phyloP scores from a whole-genome alignment of 2,888 invertebrate genomes.

The Epirrita christyi region DNA sequence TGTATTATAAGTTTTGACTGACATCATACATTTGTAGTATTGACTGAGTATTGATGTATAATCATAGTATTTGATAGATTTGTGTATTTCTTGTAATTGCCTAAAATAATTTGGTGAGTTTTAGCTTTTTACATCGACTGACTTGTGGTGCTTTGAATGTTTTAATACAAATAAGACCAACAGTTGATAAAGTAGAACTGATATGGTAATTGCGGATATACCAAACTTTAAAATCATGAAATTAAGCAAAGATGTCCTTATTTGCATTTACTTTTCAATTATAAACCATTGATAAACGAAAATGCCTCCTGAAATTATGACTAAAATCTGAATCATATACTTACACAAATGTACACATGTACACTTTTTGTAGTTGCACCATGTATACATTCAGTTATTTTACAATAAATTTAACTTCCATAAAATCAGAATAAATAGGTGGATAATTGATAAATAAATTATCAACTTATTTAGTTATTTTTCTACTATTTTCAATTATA shows the following conservation, averaged over 20 bases:
- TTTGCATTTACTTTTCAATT: slow-evolving; percentile 45
- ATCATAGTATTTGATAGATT: slow-evolving; percentile 29
- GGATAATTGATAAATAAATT: slow-evolving; percentile 48
- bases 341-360: no score
- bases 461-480: slow-evolving; percentile 38
- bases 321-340: not conserved
- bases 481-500: not conserved
- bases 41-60: slow-evolving; percentile 37
- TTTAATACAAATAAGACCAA: slow-evolving; percentile 11
- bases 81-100: slow-evolving; percentile 26
- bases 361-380: not conserved
- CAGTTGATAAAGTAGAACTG: slow-evolving; percentile 16
- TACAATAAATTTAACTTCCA: slow-evolving; percentile 8
- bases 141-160: slow-evolving; percentile 16
- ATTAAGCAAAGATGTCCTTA: not conserved
- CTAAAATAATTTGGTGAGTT: slow-evolving; percentile 19
- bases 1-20: slow-evolving; percentile 42
- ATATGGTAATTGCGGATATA: slow-evolving; percentile 20
- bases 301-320: slow-evolving; percentile 40
- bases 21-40: slow-evolving; percentile 35
- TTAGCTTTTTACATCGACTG: slow-evolving; percentile 25
- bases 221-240: slow-evolving; percentile 11
- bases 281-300: slow-evolving; percentile 46
- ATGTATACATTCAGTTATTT: not conserved
- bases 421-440: slow-evolving; percentile 35